These are phyloP conservation scores for Pangasius mekongensis DNA, from an alignment of 2,797 vertebrate species.

Conservation along the genomic window DNA sequence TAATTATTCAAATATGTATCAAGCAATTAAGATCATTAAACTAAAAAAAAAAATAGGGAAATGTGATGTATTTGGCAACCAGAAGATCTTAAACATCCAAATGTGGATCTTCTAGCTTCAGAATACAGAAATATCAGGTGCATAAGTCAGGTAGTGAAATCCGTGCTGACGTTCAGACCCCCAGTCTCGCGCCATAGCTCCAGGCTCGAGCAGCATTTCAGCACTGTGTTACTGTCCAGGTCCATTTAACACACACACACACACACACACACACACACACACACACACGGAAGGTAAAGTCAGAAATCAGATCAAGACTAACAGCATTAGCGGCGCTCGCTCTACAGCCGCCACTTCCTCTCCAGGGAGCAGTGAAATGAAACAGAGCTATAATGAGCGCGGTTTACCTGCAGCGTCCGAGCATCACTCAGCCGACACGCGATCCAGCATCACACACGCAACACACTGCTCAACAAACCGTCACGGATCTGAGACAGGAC, in stretches of 20 bases:
- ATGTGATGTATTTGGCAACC: background rate
- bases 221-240: background rate
- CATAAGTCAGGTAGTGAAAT: background rate
- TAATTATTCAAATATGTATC: background rate
- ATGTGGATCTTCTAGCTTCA: background rate
- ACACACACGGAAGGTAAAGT: background rate
- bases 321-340: background rate
- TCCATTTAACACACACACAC: conserved; percentile 9
- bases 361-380: conserved; percentile 16
- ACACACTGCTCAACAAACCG: background rate
- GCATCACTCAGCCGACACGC: conserved; percentile 15
- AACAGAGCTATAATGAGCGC: conserved; percentile 30
- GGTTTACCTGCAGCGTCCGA: conserved; percentile 19
- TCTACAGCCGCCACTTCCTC: conserved; percentile 21
- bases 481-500: background rate
- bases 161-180: background rate
- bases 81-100: background rate
- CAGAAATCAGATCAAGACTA: conserved; percentile 33
- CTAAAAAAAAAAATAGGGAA: background rate
- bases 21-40: background rate
- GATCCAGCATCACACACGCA: conserved; percentile 2
- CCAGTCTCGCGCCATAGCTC: background rate
- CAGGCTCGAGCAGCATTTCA: background rate
- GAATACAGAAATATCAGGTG: background rate
- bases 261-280: background rate